Base-by-base conservation (phyloP, 2,113 vertebrate genomes). In the Apaloderma vittatum region DNA sequence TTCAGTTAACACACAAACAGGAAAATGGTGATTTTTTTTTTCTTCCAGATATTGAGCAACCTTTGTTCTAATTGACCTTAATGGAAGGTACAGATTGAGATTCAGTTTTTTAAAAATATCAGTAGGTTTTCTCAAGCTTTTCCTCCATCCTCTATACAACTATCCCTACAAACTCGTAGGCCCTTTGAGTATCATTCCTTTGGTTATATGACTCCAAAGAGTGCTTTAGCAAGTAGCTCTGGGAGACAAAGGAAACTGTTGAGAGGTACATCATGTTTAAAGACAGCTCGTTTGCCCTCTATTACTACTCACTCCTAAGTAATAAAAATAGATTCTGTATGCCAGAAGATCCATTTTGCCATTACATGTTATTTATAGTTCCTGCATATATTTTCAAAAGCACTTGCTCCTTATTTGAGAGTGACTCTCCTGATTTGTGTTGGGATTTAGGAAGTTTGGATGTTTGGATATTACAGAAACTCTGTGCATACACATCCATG, bases 261-360 rank as follows among this genome's bases (percentile, higher is more conserved):
- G 76, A 84, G 58, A 78, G 26, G 14, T 48, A 67, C 45, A 80
- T 77, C 11, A 14, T 11, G n/a, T 61, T 72, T 81, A 77, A 75
- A 89, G 52, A 48, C 55, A 84, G 52, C 70, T 75, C 51, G 45
- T 95, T 88, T 93, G 48, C 86, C 65, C 85, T 63, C 76, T 52
- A n/a, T 81, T 85, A n/a, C 83, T 67, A 84, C 34, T 1, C 78
- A 32, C 37, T 93, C 43, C 22, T n/a, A 68, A 91, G 57, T 5
- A 90, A 86, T 49, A 94, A 92, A 92, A 89, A 67, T 27, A 85
- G 63, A 62, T 45, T 24, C 57, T 36, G 57, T 51, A 11, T 23
- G 43, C 52, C 70, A 86, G 43, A 83, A 92, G 65, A 94, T 46
- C 34, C 30, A 67, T 84, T 90, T 49, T 40, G 45, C 73, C 29